Conservation (phyloP, 2,113 vertebrate species). For the Lycaon pictus region DNA sequence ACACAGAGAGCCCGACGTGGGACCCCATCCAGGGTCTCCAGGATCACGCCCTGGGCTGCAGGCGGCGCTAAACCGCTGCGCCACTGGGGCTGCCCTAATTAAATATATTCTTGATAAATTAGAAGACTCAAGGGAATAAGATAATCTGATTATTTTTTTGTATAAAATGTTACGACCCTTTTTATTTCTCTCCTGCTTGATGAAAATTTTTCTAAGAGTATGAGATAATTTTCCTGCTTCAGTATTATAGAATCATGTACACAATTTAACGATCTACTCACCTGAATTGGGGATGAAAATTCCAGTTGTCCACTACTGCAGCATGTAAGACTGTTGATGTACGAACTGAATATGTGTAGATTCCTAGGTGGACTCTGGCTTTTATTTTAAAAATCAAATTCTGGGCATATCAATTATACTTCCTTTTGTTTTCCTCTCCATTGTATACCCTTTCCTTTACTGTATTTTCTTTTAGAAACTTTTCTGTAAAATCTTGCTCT, state of each 20-base stretch:
- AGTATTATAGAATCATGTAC: background rate
- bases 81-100: background rate
- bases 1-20: too few relatives aligned
- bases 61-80: too few relatives aligned
- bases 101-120: background rate
- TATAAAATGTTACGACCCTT: background rate
- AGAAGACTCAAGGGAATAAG: background rate
- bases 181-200: background rate
- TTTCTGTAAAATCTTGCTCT: background rate
- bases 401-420: background rate
- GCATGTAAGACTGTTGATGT: background rate
- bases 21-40: too few relatives aligned
- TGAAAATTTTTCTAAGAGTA: background rate
- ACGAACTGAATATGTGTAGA: background rate
- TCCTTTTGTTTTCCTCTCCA: background rate
- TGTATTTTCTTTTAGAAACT: background rate
- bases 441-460: background rate
- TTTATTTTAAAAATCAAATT: slow-evolving; percentile 14
- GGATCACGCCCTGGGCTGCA: too few relatives aligned
- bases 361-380: background rate
- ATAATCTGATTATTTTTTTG: background rate
- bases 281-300: background rate
- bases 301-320: background rate
- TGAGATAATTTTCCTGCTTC: background rate
- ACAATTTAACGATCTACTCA: background rate